These are phyloP conservation scores for Varroa destructor DNA, from an alignment of 1,140 invertebrate genomes.

Conservation along the genomic window DNA sequence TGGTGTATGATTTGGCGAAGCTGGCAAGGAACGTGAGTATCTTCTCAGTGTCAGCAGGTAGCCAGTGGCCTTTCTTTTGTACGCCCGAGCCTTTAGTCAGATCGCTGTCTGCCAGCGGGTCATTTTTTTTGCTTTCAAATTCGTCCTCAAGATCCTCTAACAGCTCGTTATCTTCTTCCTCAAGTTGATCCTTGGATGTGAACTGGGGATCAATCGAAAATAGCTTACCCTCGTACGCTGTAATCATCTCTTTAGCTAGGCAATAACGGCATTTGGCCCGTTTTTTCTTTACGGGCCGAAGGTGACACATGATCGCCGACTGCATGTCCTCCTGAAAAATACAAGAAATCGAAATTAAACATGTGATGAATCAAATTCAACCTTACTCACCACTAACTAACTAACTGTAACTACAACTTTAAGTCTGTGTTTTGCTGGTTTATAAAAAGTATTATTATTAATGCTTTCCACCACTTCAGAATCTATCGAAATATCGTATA, in stretches of 20 bases:
- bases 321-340: constrained; percentile 44
- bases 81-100: constrained; percentile 5
- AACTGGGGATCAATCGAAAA: constrained; percentile 37
- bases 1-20: background rate
- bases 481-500: too few species aligned
- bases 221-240: constrained; percentile 40
- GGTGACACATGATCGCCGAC: constrained; percentile 52
- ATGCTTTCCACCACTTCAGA: too few species aligned
- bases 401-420: too few species aligned
- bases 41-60: background rate
- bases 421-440: too few species aligned
- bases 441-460: too few species aligned
- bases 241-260: constrained; percentile 39
- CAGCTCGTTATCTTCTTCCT: constrained; percentile 30
- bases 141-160: constrained; percentile 25
- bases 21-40: background rate
- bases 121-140: background rate
- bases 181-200: constrained; percentile 10
- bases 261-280: constrained; percentile 41
- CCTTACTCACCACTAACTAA: too few species aligned
- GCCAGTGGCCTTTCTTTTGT: constrained; percentile 1
- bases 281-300: constrained; percentile 44
- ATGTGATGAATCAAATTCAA: too few species aligned
- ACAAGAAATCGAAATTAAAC: constrained; percentile 37
- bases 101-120: background rate